These are phyloP conservation scores for Bryconaethiops microstoma DNA, from an alignment of 2,797 vertebrate genomes.

Conservation along the genomic window DNA sequence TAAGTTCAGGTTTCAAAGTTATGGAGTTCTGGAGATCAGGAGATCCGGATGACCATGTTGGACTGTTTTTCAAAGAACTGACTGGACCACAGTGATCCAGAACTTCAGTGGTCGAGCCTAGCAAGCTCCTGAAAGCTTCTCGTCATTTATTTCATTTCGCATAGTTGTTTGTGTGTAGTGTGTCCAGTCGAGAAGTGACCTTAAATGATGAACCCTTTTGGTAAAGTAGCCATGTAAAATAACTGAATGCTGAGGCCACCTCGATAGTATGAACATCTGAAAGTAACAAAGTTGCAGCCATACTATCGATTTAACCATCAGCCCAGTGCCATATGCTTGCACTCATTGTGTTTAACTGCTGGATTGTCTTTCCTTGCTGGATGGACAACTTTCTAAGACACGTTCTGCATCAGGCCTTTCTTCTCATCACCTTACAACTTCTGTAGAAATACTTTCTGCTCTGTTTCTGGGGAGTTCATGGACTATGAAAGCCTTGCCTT, in stretches of 20 bases:
- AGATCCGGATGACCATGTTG: not conserved
- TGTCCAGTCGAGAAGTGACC: not conserved
- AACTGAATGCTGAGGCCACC: not conserved
- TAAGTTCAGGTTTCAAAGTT: slow-evolving; percentile 32
- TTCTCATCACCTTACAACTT: not conserved
- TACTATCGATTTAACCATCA: not conserved
- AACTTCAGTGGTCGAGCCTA: not conserved
- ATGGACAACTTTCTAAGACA: too few relatives aligned
- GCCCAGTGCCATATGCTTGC: not conserved
- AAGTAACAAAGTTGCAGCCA: not conserved
- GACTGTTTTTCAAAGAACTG: not conserved
- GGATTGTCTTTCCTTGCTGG: not conserved
- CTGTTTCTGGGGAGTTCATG: not conserved
- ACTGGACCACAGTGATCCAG: not conserved
- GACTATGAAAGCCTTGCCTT: not conserved
- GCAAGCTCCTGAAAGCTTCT: not conserved
- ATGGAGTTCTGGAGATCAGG: not conserved
- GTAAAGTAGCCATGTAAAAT: not conserved
- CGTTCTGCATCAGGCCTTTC: not conserved
- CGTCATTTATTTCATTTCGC: not conserved
- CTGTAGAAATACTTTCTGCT: not conserved
- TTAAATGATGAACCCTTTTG: not conserved
- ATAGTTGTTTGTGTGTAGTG: not conserved
- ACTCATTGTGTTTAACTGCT: not conserved
- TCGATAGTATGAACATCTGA: not conserved